Evolutionary conservation across 2,113 vertebrate genomes (phyloP).

Genomic region (Parotia lawesii): DNA sequence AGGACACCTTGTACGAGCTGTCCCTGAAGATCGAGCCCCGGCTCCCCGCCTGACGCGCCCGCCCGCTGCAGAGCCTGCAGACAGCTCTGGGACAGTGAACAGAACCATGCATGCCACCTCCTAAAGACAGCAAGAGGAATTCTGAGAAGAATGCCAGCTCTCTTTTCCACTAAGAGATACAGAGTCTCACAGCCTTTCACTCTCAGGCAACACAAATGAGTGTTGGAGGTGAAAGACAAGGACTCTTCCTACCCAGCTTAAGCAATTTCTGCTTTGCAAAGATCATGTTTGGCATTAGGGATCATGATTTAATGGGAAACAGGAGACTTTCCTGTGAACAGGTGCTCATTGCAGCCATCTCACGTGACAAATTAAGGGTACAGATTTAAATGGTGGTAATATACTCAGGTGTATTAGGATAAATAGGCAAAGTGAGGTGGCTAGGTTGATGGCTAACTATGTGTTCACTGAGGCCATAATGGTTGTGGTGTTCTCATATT

Average conservation of each 20-base stretch:
- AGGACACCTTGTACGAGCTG: slow-evolving; percentile 94
- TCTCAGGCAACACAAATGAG: slow-evolving; percentile 23
- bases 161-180: slow-evolving; percentile 34
- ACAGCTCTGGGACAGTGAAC: slow-evolving; percentile 11
- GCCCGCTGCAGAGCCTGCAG: neutral
- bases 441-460: neutral
- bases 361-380: neutral
- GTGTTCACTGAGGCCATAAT: neutral
- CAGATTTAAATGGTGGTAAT: neutral
- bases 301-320: neutral
- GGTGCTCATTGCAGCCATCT: neutral
- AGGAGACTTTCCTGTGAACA: neutral
- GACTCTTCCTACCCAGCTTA: neutral
- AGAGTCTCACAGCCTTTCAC: slow-evolving; percentile 34
- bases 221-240: slow-evolving; percentile 17
- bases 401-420: neutral
- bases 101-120: slow-evolving; percentile 43
- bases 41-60: slow-evolving; percentile 86
- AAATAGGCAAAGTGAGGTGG: neutral
- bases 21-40: slow-evolving; percentile 96
- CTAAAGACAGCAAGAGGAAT: neutral
- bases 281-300: neutral
- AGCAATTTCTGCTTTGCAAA: neutral
- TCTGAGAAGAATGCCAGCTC: slow-evolving; percentile 8
- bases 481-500: neutral